Conservation (phyloP, 2,113 vertebrate species). For the Caracal caracal region DNA sequence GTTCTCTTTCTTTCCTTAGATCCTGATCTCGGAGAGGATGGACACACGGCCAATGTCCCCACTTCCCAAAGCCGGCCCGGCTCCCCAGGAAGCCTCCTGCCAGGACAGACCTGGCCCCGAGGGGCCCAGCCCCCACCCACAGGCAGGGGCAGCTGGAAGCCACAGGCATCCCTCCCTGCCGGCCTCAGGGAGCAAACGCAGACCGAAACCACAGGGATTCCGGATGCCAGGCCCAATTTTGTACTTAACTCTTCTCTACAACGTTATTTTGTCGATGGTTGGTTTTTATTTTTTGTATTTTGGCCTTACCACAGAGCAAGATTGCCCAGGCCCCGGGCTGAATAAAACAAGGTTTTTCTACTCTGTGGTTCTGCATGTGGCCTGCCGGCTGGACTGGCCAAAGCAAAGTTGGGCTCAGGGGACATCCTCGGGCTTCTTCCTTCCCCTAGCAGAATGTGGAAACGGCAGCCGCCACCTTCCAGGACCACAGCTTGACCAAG, state of each 20-base stretch:
- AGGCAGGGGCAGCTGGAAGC: constrained; percentile 11
- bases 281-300: constrained; percentile 68
- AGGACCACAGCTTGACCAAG: not conserved
- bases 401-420: not conserved
- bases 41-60: not conserved
- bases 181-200: constrained; percentile 54
- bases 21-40: constrained; percentile 75
- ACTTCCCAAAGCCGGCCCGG: constrained; percentile 37
- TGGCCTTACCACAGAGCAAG: constrained; percentile 67
- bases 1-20: constrained; percentile 70
- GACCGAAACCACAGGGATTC: constrained; percentile 65
- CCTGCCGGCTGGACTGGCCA: not conserved
- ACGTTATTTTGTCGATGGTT: constrained; percentile 30
- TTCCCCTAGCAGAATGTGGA: not conserved
- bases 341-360: constrained; percentile 80
- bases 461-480: not conserved
- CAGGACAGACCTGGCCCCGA: not conserved
- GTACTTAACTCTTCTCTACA: constrained; percentile 74
- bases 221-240: constrained; percentile 64
- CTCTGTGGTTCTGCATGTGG: constrained; percentile 20
- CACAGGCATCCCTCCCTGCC: constrained; percentile 52
- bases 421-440: not conserved
- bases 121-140: not conserved
- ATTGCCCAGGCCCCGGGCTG: constrained; percentile 49
- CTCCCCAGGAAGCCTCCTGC: constrained; percentile 35